phyloP scores from a whole-genome alignment of 1,140 invertebrate species.

The Apis florea region DNA sequence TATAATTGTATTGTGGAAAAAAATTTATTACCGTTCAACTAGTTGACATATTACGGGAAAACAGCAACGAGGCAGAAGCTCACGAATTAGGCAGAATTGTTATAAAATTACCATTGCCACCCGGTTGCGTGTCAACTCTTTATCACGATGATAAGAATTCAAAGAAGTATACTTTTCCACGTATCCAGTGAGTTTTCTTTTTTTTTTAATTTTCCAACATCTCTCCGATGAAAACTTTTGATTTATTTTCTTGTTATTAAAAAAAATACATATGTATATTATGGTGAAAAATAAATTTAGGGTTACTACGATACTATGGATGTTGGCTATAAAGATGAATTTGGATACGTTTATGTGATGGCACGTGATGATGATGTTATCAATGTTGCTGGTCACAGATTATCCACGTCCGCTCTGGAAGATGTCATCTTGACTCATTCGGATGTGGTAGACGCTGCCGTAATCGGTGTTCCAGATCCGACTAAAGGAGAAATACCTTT shows the following conservation, averaged over 20 bases:
- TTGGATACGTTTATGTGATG: slow-evolving; percentile 93
- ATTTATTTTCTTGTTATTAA: too few species aligned
- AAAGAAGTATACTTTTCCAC: slow-evolving; percentile 89
- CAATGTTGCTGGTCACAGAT: slow-evolving; percentile 94
- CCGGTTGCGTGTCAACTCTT: slow-evolving; percentile 91
- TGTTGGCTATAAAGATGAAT: slow-evolving; percentile 91
- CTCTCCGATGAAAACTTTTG: too few species aligned
- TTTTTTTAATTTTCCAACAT: neutral
- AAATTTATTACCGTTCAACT: neutral
- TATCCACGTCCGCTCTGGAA: slow-evolving; percentile 93
- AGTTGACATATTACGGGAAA: slow-evolving; percentile 88
- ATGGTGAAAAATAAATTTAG: slow-evolving; percentile 76
- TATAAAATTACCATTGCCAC: slow-evolving; percentile 92
- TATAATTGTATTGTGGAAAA: neutral
- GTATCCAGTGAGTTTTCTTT: slow-evolving; percentile 85
- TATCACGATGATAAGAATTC: slow-evolving; percentile 91
- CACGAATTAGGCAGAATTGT: slow-evolving; percentile 92
- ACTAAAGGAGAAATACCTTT: slow-evolving; percentile 95
- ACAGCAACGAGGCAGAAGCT: slow-evolving; percentile 84
- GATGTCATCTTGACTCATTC: slow-evolving; percentile 92
- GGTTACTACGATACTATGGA: slow-evolving; percentile 99
- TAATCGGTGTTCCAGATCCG: slow-evolving; percentile 92
- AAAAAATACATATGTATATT: too few species aligned
- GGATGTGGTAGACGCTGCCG: slow-evolving; percentile 90
- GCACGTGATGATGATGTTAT: slow-evolving; percentile 97